A percentile compares a stretch with the other conserved stretches of the same genome.
phyloP scores from a whole-genome alignment of 2,797 vertebrate genomes.

The Sebastes itinus region DNA sequence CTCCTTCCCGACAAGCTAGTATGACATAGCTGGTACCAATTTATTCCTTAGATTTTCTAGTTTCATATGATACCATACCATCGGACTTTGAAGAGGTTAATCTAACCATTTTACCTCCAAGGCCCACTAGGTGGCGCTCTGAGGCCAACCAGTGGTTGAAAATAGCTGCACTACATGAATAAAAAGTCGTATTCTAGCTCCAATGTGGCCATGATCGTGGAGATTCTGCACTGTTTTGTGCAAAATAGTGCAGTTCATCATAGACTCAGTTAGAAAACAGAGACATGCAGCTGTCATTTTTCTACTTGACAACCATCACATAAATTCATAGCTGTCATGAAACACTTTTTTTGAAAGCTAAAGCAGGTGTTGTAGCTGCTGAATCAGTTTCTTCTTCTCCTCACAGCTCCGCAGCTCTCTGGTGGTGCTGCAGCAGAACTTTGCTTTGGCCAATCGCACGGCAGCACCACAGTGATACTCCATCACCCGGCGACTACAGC shows the following conservation, averaged over 20 bases:
- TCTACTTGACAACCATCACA: neutral
- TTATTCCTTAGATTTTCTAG: no score
- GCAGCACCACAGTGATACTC: slow-evolving; percentile 57
- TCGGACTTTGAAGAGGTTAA: no score
- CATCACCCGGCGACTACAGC: slow-evolving; percentile 13
- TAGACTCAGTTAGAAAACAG: neutral
- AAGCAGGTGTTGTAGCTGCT: neutral
- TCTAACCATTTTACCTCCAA: no score
- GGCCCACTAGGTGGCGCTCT: no score
- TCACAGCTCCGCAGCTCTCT: slow-evolving; percentile 93
- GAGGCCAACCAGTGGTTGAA: no score
- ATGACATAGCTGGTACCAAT: no score
- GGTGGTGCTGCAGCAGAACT: slow-evolving; percentile 91
- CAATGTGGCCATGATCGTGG: neutral
- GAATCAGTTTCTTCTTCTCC: slow-evolving; percentile 25
- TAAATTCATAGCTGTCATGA: neutral
- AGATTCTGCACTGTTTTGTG: neutral
- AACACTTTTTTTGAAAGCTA: neutral
- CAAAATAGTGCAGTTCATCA: neutral
- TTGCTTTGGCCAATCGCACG: slow-evolving; percentile 88
- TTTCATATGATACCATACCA: no score
- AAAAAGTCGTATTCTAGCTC: neutral
- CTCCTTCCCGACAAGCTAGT: no score
- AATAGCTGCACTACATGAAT: neutral
- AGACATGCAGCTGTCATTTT: neutral